These are phyloP conservation scores for Pionites leucogaster DNA, from an alignment of 2,113 vertebrate species.

Conservation along the genomic window DNA sequence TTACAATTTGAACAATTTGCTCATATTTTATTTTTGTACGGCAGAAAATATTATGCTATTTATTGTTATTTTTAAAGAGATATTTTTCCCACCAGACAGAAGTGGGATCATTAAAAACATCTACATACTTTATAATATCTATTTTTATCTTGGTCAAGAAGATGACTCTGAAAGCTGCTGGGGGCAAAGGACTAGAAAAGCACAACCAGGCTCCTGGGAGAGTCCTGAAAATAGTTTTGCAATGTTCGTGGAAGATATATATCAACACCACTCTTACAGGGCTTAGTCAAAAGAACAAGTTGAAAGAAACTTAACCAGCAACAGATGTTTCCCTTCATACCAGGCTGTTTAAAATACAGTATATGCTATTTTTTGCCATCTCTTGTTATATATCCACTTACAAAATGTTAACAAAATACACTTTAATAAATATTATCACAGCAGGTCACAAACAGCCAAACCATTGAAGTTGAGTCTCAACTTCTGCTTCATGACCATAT, in stretches of 20 bases:
- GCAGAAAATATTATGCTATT: neutral
- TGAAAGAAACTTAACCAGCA: constrained; percentile 67
- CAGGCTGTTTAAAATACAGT: constrained; percentile 60
- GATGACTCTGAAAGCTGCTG: constrained; percentile 34
- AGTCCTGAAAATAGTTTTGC: constrained; percentile 63
- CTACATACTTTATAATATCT: neutral
- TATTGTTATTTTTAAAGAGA: neutral
- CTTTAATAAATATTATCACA: constrained; percentile 59
- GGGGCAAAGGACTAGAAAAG: constrained; percentile 62
- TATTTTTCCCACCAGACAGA: constrained; percentile 21
- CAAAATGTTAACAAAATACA: constrained; percentile 64
- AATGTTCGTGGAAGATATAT: constrained; percentile 48
- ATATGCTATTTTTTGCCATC: constrained; percentile 41
- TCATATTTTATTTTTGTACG: neutral
- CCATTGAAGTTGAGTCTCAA: constrained; percentile 28
- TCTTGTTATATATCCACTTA: constrained; percentile 65
- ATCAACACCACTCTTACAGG: constrained; percentile 61
- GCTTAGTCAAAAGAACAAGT: constrained; percentile 60
- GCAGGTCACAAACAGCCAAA: constrained; percentile 26
- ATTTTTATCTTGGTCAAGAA: constrained; percentile 46
- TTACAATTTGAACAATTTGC: neutral
- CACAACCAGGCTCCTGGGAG: constrained; percentile 52
- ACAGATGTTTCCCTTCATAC: constrained; percentile 77
- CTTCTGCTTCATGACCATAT: constrained; percentile 17
- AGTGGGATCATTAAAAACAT: constrained; percentile 9